Conservation (phyloP, 2,888 invertebrate species). For the Myopa testacea region DNA sequence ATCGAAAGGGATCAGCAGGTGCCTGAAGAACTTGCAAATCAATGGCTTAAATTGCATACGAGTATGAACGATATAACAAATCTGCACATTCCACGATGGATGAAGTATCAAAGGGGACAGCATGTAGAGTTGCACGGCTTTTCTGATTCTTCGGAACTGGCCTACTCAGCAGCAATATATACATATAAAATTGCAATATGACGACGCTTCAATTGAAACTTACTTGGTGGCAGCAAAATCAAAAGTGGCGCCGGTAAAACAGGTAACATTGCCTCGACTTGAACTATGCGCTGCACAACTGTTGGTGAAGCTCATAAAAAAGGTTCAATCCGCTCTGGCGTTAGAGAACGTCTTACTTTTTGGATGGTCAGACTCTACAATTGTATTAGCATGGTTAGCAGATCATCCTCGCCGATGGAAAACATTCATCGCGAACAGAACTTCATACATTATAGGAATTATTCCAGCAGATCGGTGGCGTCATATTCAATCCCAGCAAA, state of each 20-base stretch:
- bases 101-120: constrained; percentile 14
- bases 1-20: constrained; percentile 27
- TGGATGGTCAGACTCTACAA: constrained; percentile 41
- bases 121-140: constrained; percentile 31
- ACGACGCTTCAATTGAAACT: neutral
- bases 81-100: constrained; percentile 26
- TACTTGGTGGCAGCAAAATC: constrained; percentile 37
- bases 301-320: too few relatives aligned
- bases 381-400: constrained; percentile 36
- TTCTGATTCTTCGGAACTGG: constrained; percentile 26
- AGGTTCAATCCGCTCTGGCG: too few relatives aligned
- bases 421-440: constrained; percentile 41
- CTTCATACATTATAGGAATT: constrained; percentile 37
- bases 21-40: constrained; percentile 7
- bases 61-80: constrained; percentile 5
- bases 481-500: constrained; percentile 38
- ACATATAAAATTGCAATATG: neutral
- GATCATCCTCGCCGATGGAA: constrained; percentile 40
- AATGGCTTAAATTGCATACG: constrained; percentile 19
- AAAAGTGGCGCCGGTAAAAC: constrained; percentile 37
- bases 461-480: constrained; percentile 36
- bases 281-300: too few relatives aligned
- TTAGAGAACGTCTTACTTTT: constrained; percentile 5
- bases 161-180: constrained; percentile 28
- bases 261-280: constrained; percentile 36